These are phyloP conservation scores for Cairina moschata DNA, from an alignment of 2,113 vertebrate genomes.

Conservation along the genomic window DNA sequence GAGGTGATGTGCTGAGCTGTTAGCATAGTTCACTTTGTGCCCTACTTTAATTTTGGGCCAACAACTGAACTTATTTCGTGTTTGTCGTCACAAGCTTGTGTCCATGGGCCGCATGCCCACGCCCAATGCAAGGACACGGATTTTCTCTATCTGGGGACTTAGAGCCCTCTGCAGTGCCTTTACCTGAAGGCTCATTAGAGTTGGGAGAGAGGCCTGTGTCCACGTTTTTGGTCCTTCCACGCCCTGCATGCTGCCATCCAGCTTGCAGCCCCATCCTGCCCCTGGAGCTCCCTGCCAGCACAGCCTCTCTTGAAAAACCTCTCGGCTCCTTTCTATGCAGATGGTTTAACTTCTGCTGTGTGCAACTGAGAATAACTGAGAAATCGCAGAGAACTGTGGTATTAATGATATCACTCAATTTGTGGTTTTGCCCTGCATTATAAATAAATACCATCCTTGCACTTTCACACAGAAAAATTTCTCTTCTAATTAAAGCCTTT, in stretches of 20 bases:
- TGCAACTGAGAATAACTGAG: neutral
- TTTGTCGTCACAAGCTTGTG: rapidly evolving
- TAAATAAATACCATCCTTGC: neutral
- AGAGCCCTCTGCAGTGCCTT: neutral
- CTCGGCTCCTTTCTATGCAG: rapidly evolving
- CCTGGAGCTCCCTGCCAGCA: neutral
- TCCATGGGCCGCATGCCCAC: neutral
- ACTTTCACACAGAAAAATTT: neutral
- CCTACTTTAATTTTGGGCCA: neutral
- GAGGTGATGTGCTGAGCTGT: neutral
- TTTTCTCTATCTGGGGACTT: too few relatives aligned
- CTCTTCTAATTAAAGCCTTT: neutral
- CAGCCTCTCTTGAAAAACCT: neutral
- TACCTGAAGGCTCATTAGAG: neutral
- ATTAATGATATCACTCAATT: neutral
- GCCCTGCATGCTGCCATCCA: neutral
- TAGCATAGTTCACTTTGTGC: neutral
- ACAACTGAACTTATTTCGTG: neutral
- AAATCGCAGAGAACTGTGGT: neutral
- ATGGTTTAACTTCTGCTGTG: neutral
- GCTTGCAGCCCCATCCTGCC: neutral
- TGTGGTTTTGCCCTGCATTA: neutral
- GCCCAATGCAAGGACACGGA: neutral
- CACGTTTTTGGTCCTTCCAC: neutral
- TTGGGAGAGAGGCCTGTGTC: neutral